These are phyloP conservation scores for Arctocebus calabarensis DNA, from an alignment of 2,797 vertebrate species.

Conservation along the genomic window DNA sequence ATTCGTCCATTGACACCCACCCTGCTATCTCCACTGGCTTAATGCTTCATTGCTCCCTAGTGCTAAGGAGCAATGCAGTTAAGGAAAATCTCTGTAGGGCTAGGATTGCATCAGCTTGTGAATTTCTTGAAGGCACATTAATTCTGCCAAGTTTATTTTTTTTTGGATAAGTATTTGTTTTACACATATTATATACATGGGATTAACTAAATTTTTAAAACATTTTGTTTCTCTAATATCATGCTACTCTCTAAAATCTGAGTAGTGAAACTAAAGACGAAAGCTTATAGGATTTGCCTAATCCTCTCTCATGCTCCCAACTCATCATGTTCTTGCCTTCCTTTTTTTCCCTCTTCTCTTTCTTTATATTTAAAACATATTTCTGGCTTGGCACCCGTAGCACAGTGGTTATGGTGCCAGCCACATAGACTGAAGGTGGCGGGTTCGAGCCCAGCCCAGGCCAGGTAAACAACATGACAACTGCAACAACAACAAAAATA, in stretches of 20 bases:
- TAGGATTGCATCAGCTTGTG: not conserved
- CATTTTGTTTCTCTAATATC: constrained; percentile 29
- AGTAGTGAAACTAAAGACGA: not conserved
- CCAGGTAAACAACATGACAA: too few relatives aligned
- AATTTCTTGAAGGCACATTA: constrained; percentile 12
- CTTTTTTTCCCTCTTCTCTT: not conserved
- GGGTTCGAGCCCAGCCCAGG: too few relatives aligned
- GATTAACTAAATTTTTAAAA: not conserved
- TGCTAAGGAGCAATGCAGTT: not conserved
- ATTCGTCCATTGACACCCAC: not conserved
- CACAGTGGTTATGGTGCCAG: too few relatives aligned
- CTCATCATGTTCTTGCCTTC: not conserved
- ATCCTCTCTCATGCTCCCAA: not conserved
- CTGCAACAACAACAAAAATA: too few relatives aligned
- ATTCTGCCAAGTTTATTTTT: not conserved
- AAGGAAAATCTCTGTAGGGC: not conserved
- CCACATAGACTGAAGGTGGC: too few relatives aligned
- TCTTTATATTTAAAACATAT: not conserved
- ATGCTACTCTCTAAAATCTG: not conserved
- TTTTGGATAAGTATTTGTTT: not conserved
- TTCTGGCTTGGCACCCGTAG: not conserved
- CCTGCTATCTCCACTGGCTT: not conserved
- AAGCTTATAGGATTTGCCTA: not conserved
- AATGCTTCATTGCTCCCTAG: not conserved
- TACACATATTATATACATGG: not conserved